These are phyloP conservation scores for Drosophila ercepeae DNA, from an alignment of 1,140 invertebrate species.

Conservation along the genomic window DNA sequence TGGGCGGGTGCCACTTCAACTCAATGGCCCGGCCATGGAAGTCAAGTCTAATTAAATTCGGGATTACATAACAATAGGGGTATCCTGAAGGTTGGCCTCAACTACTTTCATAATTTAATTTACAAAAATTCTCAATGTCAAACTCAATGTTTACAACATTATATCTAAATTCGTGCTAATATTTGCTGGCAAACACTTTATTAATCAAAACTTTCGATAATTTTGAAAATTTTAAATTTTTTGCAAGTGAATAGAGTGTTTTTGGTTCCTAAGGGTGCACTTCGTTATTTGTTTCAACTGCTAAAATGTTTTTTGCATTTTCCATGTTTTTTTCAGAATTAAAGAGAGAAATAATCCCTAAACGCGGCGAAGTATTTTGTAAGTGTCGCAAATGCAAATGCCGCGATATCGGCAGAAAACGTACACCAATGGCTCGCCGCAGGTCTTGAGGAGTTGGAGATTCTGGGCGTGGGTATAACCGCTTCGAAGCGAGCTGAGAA, in stretches of 20 bases:
- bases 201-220: neutral
- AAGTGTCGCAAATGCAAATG: conserved; percentile 65
- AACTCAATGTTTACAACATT: too few relatives aligned
- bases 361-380: conserved; percentile 34
- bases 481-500: conserved; percentile 37
- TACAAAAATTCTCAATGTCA: too few relatives aligned
- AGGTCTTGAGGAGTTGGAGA: conserved; percentile 32
- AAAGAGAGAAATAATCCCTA: conserved; percentile 9
- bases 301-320: neutral
- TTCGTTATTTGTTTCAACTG: neutral
- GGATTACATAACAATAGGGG: neutral
- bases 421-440: conserved; percentile 56
- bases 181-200: neutral
- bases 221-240: neutral
- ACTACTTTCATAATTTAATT: too few relatives aligned
- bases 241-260: neutral
- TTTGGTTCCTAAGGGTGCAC: neutral
- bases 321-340: neutral
- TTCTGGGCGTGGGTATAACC: conserved; percentile 45
- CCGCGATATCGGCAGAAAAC: conserved; percentile 60
- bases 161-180: too few relatives aligned
- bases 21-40: neutral
- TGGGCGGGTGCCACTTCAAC: conserved; percentile 16
- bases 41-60: conserved; percentile 32
- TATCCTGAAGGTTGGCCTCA: neutral